Conservation (phyloP, 2,888 invertebrate species). For the Drosophila kambysellisi region DNA sequence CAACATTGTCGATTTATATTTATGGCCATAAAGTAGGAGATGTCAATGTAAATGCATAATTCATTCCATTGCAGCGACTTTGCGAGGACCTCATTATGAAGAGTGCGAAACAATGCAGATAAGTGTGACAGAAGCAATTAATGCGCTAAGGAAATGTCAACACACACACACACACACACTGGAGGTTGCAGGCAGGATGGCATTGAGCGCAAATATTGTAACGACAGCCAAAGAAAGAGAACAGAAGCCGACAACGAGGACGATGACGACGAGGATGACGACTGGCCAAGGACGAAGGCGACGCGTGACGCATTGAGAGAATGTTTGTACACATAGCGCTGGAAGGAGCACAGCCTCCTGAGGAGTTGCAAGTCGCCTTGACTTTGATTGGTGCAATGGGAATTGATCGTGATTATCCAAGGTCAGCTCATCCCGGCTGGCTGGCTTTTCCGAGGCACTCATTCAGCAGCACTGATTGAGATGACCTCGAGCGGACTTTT, state of each 20-base stretch:
- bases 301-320: constrained; percentile 70
- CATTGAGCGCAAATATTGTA: constrained; percentile 63
- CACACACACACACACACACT: constrained; percentile 36
- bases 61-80: constrained; percentile 44
- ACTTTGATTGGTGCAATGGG: constrained; percentile 59
- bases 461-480: constrained; percentile 22
- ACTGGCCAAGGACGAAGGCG: constrained; percentile 63
- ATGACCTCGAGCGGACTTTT: constrained; percentile 53
- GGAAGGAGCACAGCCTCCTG: constrained; percentile 62
- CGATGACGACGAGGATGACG: constrained; percentile 31
- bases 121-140: constrained; percentile 80
- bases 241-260: constrained; percentile 57
- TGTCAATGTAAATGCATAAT: constrained; percentile 45
- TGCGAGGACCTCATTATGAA: constrained; percentile 68
- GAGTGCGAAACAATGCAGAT: constrained; percentile 66
- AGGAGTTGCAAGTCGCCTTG: constrained; percentile 53
- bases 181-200: constrained; percentile 55
- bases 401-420: constrained; percentile 54
- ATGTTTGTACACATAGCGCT: constrained; percentile 74
- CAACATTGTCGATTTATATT: constrained; percentile 48
- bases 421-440: constrained; percentile 53
- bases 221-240: constrained; percentile 60
- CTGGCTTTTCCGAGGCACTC: constrained; percentile 42
- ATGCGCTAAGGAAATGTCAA: constrained; percentile 70
- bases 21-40: constrained; percentile 40